phyloP scores from a whole-genome alignment of 2,888 invertebrate species.

The Rambutsinella grinnellia region DNA sequence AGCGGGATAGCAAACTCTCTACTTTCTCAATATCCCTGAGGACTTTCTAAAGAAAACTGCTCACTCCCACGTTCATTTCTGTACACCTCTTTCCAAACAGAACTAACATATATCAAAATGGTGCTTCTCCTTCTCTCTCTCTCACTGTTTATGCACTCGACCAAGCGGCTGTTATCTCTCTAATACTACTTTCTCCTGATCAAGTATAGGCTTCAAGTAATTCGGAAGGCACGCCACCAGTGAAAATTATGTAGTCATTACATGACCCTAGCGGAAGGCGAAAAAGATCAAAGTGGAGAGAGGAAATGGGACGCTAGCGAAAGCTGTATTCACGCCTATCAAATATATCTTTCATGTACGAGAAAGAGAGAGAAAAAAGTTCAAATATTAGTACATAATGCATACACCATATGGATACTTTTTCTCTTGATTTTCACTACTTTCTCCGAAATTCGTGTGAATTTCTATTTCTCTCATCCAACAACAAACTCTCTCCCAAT shows the following conservation, averaged over 20 bases:
- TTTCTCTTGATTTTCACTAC: no score
- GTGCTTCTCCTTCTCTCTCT: background rate
- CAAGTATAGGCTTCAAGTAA: slow-evolving; percentile 39
- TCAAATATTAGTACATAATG: no score
- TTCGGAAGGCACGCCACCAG: slow-evolving; percentile 55
- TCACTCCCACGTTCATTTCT: slow-evolving; percentile 11
- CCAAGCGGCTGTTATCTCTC: background rate
- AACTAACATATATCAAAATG: background rate
- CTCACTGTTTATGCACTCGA: slow-evolving; percentile 1
- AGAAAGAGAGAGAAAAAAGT: no score
- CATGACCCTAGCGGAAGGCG: slow-evolving; percentile 53
- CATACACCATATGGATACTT: no score
- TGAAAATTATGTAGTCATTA: slow-evolving; percentile 60
- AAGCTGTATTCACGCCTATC: no score
- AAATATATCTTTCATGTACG: no score
- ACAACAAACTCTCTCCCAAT: no score
- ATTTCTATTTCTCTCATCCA: no score
- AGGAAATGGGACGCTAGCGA: slow-evolving; percentile 49
- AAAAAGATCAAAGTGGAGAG: slow-evolving; percentile 50
- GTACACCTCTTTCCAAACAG: slow-evolving; percentile 22
- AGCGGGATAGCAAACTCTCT: no score
- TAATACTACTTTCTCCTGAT: slow-evolving; percentile 25
- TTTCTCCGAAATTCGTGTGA: no score
- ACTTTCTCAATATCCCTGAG: slow-evolving; percentile 45
- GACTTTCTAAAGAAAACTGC: slow-evolving; percentile 25